phyloP scores from a whole-genome alignment of 2,888 invertebrate genomes.

The Nomada hirtipes region DNA sequence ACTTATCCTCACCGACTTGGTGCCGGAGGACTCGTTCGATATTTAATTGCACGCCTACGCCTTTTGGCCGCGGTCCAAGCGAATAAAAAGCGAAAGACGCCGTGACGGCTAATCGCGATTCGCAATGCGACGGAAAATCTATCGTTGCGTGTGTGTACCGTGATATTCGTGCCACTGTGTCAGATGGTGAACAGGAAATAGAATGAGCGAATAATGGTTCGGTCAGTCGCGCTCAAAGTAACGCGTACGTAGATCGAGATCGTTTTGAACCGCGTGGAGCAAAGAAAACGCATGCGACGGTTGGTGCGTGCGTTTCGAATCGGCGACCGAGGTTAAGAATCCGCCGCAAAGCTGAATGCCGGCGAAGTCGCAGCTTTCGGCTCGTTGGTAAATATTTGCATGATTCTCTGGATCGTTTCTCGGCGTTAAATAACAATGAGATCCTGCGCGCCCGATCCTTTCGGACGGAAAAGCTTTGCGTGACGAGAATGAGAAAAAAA shows the following conservation, averaged over 20 bases:
- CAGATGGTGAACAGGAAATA: background rate
- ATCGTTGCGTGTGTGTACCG: background rate
- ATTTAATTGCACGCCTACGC: constrained; percentile 45
- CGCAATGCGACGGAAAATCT: background rate
- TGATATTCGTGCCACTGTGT: constrained; percentile 16
- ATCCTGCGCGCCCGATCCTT: background rate
- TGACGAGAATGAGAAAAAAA: background rate
- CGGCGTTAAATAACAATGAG: background rate
- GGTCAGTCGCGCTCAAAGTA: background rate
- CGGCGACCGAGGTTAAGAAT: background rate
- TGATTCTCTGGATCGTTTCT: background rate
- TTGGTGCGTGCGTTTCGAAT: background rate
- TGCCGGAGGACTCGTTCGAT: background rate
- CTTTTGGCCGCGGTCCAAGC: constrained; percentile 36
- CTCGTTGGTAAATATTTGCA: background rate
- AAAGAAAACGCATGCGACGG: no score
- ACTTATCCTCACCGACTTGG: no score
- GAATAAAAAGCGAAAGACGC: constrained; percentile 8
- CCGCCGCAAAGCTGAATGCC: background rate
- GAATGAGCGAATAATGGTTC: background rate
- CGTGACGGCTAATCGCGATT: background rate
- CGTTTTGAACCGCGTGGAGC: background rate
- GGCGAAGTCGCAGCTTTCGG: background rate
- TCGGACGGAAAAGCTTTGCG: background rate
- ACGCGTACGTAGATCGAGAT: background rate